Base-by-base conservation (phyloP, 2,113 vertebrate genomes). In the Polypterus bichir region DNA sequence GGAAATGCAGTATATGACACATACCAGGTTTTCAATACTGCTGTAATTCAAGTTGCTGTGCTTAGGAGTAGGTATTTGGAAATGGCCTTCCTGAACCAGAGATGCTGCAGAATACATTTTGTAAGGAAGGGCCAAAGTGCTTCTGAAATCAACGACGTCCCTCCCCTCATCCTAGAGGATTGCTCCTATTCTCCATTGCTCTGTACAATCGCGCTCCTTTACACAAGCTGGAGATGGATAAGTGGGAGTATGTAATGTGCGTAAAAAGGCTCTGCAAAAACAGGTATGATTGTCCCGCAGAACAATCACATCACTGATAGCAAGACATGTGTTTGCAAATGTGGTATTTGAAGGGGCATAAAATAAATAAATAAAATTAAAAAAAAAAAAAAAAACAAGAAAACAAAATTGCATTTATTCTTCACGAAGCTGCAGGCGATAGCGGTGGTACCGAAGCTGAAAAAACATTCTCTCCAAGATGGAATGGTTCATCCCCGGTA, bases 371-470 rank as follows among this genome's bases (percentile, higher is more conserved):
- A 68, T 54, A 60, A 44, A 59, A 61, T 48, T 66, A 48, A 71
- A 9, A 57, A 65, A 46, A 54, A 59, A 66, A 70, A 67, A 0
- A 66, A 70, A 69, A 70, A 67, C 73, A 63, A 27, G 27, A 27
- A 27, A 27, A 27, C 27, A 27, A 27, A 27, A 27, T 44, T 5
- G 10, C 48, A 11, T 57, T 82, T 83, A 98, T 89, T 98, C 95
- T 81, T 99, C 95, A 45, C 91, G 92, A 72, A 98, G 89, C 87
- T 97, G 93, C 82, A 99, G 86, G 81, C 91, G 91, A 83, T 98
- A 99, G 80, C 90, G 93, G 80, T 93, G 92, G 80, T 98, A 91
- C 78, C 94, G 95, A 74, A 98, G 87, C 90, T 99, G 96, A 85
- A 99, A 99, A 85, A 98, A 98, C 78, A 98, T 86, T 82, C 88